Conservation (phyloP, 2,797 vertebrate species). For the Parotocinclus haroldoi region DNA sequence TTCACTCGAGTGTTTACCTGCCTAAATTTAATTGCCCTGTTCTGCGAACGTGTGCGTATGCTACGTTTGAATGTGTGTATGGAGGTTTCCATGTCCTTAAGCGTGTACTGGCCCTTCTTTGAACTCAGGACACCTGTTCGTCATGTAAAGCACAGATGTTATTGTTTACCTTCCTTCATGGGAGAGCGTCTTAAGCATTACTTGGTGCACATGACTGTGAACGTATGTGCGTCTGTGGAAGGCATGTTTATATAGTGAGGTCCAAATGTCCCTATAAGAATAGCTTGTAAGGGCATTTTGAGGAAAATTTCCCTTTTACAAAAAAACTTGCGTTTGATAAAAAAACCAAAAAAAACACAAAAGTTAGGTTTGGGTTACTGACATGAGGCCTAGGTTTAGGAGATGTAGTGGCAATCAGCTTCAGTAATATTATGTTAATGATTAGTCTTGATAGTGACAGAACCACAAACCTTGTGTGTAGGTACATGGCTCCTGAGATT, state of each 20-base stretch:
- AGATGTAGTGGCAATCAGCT: no score
- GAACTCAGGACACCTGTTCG: conserved; percentile 24
- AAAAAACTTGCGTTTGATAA: no score
- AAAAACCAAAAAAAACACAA: no score
- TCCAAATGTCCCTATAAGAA: no score
- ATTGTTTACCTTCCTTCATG: conserved; percentile 34
- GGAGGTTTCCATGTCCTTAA: neutral
- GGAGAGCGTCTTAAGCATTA: conserved; percentile 41
- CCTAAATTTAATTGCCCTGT: conserved; percentile 4
- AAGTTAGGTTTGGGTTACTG: no score
- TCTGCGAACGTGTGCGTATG: conserved; percentile 9
- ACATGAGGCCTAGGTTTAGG: no score
- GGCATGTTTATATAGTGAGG: no score
- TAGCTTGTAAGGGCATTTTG: no score
- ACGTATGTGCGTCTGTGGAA: conserved; percentile 39
- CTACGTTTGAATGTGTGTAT: neutral
- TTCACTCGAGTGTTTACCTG: neutral
- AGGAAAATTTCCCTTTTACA: no score
- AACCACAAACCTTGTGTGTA: conserved; percentile 56
- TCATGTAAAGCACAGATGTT: conserved; percentile 27
- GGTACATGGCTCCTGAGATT: conserved; percentile 98
- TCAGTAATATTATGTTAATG: no score
- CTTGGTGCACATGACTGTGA: conserved; percentile 40
- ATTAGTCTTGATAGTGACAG: no score
- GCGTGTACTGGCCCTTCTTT: conserved; percentile 11